Evolutionary conservation across 1,140 invertebrate species (phyloP), one percentile per base, ranked within the genome.

Genomic region (Sinonovacula constricta): DNA sequence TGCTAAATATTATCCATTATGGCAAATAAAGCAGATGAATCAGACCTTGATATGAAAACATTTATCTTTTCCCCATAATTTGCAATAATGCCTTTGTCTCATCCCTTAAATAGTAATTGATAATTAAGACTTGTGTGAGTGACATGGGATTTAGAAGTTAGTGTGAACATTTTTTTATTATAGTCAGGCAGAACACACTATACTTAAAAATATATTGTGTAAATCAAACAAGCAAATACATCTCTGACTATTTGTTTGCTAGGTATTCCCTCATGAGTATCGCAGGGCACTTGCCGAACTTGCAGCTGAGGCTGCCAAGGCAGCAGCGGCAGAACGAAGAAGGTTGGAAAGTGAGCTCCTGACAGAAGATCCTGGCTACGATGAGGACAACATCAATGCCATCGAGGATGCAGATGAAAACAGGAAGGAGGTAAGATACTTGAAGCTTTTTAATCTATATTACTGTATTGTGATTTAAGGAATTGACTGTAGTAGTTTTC

Each of bases 211-310:
- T 33, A 69, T 15, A 14, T 62, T 45, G 3, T 5, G 5, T 24
- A 39, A 14, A 34, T 33, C 24, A 28, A 28, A 78, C 15, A 28
- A 49, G 34, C 57, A 24, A 26, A 28, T 15, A 34, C 49, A 15
- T 26, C n/a, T 56, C 5, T 26, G n/a, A n/a, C 57, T 57, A 72
- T 31, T 30, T 62, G 2, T 45, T 67, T 12, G 66, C 12, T 75
- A 93, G 92, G 94, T 99, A 66, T 99, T 99, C 92, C 98, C 98
- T 0, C 96, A 96, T 85, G 98, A 99, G 87, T 99, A 99, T 91
- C 97, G 99, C 87, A 93, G 96, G 81, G 98, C 95, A 5, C 91
- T 99, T 3, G 94, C 95, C 82, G 94, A 96, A 87, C 85, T 95
- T 83, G 94, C 94, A 45, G 92, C 94, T 68, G 93, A 94, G 81